Conservation (phyloP, 2,888 invertebrate genomes). For the Gandaritis pyraliata region DNA sequence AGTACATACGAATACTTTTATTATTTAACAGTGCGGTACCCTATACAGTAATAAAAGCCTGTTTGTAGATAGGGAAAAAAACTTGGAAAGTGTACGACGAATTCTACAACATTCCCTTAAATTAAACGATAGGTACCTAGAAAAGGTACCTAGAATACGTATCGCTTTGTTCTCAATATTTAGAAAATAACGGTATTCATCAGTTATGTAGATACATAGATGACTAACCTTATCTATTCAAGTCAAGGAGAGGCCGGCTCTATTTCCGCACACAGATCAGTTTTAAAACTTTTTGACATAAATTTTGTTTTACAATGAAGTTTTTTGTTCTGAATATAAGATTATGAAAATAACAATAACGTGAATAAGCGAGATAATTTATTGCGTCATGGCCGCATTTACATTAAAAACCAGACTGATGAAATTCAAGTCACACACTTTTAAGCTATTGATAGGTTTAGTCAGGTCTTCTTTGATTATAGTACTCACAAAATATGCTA, state of each 20-base stretch:
- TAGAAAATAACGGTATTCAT: not conserved
- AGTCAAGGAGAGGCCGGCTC: constrained; percentile 7
- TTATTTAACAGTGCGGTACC: too few species aligned
- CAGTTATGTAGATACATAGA: too few species aligned
- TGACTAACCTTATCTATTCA: not conserved
- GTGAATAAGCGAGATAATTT: constrained; percentile 8
- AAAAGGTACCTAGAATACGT: too few species aligned
- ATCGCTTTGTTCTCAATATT: too few species aligned
- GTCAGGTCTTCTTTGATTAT: too few species aligned
- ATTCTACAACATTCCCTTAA: too few species aligned
- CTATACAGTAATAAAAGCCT: too few species aligned
- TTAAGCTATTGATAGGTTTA: not conserved
- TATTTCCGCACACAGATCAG: constrained; percentile 1
- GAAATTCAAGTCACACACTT: not conserved
- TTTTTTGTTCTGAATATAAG: constrained; percentile 2
- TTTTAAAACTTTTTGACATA: not conserved
- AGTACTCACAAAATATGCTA: too few species aligned
- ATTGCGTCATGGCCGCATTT: constrained; percentile 10
- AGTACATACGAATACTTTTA: too few species aligned
- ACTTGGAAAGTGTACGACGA: too few species aligned
- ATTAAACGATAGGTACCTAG: too few species aligned
- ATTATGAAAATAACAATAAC: constrained; percentile 12
- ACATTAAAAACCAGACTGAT: constrained; percentile 1
- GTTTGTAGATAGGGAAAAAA: too few species aligned
- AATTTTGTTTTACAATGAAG: not conserved